Evolutionary conservation across 35 echinoderm and acorn worm species (phyloP).

Genomic region (Chiridota heheva): DNA sequence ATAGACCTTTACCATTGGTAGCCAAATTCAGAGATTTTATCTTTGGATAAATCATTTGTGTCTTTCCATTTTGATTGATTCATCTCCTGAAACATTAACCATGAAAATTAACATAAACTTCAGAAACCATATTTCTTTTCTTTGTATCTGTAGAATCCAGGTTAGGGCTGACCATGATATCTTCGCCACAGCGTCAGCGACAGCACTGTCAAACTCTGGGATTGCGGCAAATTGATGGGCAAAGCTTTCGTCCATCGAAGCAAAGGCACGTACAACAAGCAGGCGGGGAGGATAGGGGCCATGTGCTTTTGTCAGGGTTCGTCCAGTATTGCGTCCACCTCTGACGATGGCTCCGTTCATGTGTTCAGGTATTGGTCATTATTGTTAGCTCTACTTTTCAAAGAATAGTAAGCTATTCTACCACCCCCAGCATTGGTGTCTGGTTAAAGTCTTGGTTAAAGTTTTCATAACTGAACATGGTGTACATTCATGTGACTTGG

Average conservation of each 20-base stretch:
- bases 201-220: conserved; percentile 94
- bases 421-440: no score
- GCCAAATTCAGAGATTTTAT: no score
- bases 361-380: conserved; percentile 66
- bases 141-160: conserved; percentile 84
- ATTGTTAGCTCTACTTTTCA: neutral
- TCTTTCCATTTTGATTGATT: no score
- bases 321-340: conserved; percentile 80
- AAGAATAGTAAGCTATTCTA: no score
- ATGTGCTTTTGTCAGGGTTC: conserved; percentile 83
- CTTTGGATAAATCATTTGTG: no score
- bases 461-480: neutral
- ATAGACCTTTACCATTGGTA: no score
- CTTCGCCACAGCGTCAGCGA: conserved; percentile 86
- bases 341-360: conserved; percentile 88
- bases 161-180: conserved; percentile 86
- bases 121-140: no score
- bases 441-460: no score
- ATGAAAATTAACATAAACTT: no score
- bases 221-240: conserved; percentile 82
- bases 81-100: no score
- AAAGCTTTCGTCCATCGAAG: conserved; percentile 80
- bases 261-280: conserved; percentile 78
- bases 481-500: no score
- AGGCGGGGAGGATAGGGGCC: conserved; percentile 72